Evolutionary conservation across 2,888 invertebrate genomes (phyloP), one percentile per base, ranked within the genome.

Genomic region (Halictus quadricinctus): DNA sequence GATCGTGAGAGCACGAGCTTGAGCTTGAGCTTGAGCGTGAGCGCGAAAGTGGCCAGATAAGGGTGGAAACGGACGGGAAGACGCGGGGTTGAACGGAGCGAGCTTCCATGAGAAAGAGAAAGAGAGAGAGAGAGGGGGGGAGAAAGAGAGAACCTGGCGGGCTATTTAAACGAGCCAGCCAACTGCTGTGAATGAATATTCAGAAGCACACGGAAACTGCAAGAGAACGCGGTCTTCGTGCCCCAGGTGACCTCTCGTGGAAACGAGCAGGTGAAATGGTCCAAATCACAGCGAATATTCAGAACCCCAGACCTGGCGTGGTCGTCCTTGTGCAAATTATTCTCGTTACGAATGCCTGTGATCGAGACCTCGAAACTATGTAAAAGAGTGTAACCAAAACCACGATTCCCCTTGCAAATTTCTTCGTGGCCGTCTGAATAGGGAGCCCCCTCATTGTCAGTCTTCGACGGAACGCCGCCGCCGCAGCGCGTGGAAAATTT

Each of bases 201-300:
- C 92, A 92, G 87, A 86, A 79, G 86, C 80, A 66, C 78, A 72
- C 66, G 88, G 82, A 88, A 88, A 90, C 87, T 87, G 81, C 54
- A 69, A 76, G 83, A 60, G 85, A 80, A 77, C 75, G 82, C 66
- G 88, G 79, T 87, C 82, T 81, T 80, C 78, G 81, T 87, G 86
- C 86, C 88, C 85, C 91, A 85, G 83, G 87, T 91, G 91, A 91
- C 90, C 91, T 89, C 88, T 91, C 90, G 87, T 88, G 87, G 89
- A 90, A 92, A 90, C 91, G 90, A 89, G 82, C 90, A 89, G 88
- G 89, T 90, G 89, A 90, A 92, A 92, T 92, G 91, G 91, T 91
- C 90, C 91, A 91, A 92, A 92, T 92, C 89, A 91, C 89, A 80
- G 88, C 80, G 90, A 92, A 91, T 92, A 91, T 92, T 91, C 91